These are phyloP conservation scores for Phylloscopus trochiloides DNA, from an alignment of 2,113 vertebrate genomes.

Conservation along the genomic window DNA sequence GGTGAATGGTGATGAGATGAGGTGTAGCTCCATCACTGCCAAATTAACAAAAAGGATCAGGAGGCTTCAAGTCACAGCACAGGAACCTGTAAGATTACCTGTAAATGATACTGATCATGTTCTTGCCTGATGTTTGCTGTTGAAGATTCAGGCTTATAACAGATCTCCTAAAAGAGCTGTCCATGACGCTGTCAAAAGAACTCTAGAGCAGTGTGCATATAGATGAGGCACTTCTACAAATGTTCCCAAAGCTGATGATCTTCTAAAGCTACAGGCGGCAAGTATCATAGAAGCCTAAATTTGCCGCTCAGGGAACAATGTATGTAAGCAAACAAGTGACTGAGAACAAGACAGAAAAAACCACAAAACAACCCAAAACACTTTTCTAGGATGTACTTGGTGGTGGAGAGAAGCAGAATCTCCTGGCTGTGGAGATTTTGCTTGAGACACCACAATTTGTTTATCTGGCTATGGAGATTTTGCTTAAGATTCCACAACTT, in stretches of 20 bases:
- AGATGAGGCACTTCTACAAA: not conserved
- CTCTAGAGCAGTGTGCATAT: not conserved
- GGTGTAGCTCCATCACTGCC: not conserved
- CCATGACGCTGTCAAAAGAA: not conserved
- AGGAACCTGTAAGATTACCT: not conserved
- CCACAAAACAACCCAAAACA: too few species aligned
- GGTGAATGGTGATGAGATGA: not conserved
- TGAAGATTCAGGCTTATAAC: not conserved
- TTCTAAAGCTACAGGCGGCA: not conserved
- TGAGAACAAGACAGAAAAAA: not conserved
- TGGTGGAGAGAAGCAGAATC: not conserved
- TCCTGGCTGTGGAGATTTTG: not conserved
- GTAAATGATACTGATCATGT: not conserved
- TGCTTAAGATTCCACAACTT: not conserved
- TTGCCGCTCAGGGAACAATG: not conserved
- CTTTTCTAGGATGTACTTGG: not conserved
- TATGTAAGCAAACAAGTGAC: not conserved
- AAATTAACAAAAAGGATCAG: not conserved
- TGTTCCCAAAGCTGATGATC: not conserved
- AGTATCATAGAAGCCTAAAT: not conserved
- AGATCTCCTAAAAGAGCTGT: not conserved
- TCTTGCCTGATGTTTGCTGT: not conserved
- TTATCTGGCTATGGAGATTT: not conserved
- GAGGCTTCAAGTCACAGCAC: not conserved
- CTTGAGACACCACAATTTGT: not conserved